A percentile compares a stretch with the other conserved stretches of the same genome.
These are phyloP conservation scores for Heliconius hortense DNA, from an alignment of 2,888 invertebrate species.

Conservation along the genomic window DNA sequence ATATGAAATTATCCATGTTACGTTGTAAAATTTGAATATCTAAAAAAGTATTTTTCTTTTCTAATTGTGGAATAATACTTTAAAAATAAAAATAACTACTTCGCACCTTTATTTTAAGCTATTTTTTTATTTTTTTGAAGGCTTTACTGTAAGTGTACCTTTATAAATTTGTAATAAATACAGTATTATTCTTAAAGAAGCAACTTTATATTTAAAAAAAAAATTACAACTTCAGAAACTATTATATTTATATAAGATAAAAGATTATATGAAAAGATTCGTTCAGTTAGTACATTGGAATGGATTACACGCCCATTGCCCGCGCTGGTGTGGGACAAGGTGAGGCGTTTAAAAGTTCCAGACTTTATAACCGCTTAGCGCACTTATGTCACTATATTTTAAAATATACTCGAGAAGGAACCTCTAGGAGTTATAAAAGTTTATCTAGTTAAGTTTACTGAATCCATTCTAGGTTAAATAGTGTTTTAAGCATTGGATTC, in stretches of 20 bases:
- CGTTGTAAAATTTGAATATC: too few species aligned
- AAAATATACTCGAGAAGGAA: slow-evolving; percentile 7
- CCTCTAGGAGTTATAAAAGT: neutral
- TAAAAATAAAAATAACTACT: too few species aligned
- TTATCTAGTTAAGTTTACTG: slow-evolving; percentile 3
- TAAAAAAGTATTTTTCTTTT: too few species aligned
- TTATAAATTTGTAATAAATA: too few species aligned
- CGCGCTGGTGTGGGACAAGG: slow-evolving; percentile 4
- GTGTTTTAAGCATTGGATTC: neutral
- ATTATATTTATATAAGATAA: neutral
- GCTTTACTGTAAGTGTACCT: too few species aligned
- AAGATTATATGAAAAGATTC: neutral
- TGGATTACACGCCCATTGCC: slow-evolving; percentile 15
- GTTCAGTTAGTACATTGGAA: slow-evolving; percentile 9
- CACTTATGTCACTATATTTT: slow-evolving; percentile 18
- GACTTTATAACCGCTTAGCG: slow-evolving; percentile 11
- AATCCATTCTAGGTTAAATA: neutral
- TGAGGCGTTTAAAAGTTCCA: neutral
- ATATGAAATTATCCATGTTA: too few species aligned
- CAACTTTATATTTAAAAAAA: neutral
- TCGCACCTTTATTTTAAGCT: too few species aligned
- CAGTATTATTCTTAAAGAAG: neutral
- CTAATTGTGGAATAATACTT: too few species aligned
- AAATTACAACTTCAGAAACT: neutral
- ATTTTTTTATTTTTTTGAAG: too few species aligned